A percentile compares a stretch with the other conserved stretches of the same genome.
Evolutionary conservation across 1,140 invertebrate genomes (phyloP).

Genomic region (Anoplolepis gracilipes): DNA sequence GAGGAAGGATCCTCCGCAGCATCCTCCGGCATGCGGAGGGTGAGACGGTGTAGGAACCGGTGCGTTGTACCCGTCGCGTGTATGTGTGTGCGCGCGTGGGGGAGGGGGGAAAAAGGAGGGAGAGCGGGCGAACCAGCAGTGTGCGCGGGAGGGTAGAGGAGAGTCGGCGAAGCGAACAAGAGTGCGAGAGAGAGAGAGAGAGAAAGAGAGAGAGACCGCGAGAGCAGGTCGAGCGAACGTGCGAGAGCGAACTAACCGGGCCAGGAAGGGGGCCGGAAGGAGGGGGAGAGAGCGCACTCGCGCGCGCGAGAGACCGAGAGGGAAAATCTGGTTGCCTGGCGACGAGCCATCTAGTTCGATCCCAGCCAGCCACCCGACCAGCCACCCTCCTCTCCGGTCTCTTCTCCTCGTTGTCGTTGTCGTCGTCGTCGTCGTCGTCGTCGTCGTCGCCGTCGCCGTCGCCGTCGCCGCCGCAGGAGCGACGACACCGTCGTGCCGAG

Average conservation of each 20-base stretch:
- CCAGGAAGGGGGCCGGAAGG: conserved; percentile 55
- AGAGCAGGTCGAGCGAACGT: conserved; percentile 46
- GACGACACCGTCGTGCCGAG: conserved; percentile 37
- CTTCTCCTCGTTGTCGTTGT: conserved; percentile 50
- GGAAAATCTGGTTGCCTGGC: conserved; percentile 85
- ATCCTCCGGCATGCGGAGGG: conserved; percentile 41
- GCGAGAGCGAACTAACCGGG: conserved; percentile 65
- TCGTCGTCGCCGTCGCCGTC: not conserved
- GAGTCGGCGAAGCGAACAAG: conserved; percentile 35
- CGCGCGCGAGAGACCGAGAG: conserved; percentile 74
- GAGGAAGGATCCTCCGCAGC: conserved; percentile 13
- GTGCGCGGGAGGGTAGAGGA: conserved; percentile 45
- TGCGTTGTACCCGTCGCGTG: not conserved
- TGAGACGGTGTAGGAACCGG: conserved; percentile 37
- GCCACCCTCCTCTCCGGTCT: conserved; percentile 77
- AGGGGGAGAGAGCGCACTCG: conserved; percentile 38
- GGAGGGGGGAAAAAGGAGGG: not conserved
- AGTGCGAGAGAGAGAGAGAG: conserved; percentile 43
- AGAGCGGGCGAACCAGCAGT: not conserved
- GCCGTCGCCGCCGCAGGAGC: conserved; percentile 40
- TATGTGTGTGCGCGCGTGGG: not conserved
- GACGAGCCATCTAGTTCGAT: conserved; percentile 86
- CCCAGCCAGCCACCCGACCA: conserved; percentile 83
- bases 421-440: conserved; percentile 40
- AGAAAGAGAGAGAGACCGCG: conserved; percentile 42